Percentiles rank a stretch among this genome's conserved stretches.
Evolutionary conservation across 2,797 vertebrate species (phyloP).

Genomic region (Anguilla anguilla): DNA sequence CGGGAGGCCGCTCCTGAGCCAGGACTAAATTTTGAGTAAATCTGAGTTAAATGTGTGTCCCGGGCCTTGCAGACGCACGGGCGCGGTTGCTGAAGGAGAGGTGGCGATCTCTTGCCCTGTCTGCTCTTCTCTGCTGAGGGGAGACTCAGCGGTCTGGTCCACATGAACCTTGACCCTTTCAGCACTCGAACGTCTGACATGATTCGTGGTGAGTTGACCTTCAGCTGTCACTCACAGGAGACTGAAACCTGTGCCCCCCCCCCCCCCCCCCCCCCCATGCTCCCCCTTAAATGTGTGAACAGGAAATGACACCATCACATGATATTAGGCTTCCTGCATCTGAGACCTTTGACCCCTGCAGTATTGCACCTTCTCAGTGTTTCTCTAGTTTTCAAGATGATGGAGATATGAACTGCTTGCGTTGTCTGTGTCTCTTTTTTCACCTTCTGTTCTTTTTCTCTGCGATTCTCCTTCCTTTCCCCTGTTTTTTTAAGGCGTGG

Average conservation of each 20-base stretch:
- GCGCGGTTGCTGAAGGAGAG: background rate
- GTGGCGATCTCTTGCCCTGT: too few relatives aligned
- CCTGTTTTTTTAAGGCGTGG: constrained; percentile 50
- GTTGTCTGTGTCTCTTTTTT: background rate
- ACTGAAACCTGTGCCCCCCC: background rate
- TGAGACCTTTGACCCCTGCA: background rate
- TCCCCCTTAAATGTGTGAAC: background rate
- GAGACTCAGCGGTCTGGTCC: background rate
- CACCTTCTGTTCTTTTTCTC: background rate
- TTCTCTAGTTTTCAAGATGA: background rate
- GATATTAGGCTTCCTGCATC: background rate
- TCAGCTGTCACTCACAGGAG: background rate
- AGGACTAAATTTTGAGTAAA: background rate
- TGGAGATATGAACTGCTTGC: background rate
- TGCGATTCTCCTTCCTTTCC: too few relatives aligned
- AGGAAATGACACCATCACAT: background rate
- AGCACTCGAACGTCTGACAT: constrained; percentile 3
- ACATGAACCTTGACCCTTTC: background rate
- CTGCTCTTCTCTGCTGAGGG: background rate
- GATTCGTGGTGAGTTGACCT: constrained; percentile 23
- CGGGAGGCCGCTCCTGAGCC: background rate
- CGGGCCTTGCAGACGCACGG: background rate
- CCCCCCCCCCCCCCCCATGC: background rate
- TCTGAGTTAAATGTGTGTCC: background rate
- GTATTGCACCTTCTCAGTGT: background rate